Evolutionary conservation across 2,113 vertebrate species (phyloP).

Genomic region (Caloenas nicobarica): DNA sequence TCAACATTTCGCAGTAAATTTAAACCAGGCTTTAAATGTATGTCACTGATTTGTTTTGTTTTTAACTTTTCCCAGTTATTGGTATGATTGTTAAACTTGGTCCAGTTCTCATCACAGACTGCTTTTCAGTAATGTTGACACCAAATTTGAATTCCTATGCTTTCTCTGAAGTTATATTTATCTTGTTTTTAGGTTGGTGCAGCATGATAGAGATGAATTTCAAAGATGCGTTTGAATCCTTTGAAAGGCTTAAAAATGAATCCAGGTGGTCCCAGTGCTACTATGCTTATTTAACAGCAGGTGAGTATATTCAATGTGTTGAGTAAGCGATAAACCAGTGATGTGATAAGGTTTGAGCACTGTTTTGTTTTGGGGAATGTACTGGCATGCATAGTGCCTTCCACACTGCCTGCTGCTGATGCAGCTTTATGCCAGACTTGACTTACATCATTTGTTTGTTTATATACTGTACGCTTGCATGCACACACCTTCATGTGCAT

Average conservation of each 20-base stretch:
- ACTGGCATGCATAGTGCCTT: neutral
- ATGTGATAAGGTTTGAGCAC: neutral
- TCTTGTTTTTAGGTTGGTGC: slow-evolving; percentile 89
- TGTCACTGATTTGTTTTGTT: neutral
- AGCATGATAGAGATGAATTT: slow-evolving; percentile 99
- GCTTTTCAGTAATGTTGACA: neutral
- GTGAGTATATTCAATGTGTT: slow-evolving; percentile 60
- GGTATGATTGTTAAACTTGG: neutral
- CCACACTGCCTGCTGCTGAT: neutral
- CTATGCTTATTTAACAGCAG: slow-evolving; percentile 95
- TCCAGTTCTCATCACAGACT: neutral
- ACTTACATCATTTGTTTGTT: neutral
- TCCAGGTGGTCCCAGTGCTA: slow-evolving; percentile 99
- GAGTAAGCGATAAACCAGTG: neutral
- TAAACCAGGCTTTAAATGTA: neutral
- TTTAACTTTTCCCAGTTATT: neutral
- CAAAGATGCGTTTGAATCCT: slow-evolving; percentile 89
- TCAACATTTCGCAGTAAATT: neutral
- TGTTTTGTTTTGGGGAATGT: neutral
- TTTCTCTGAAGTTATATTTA: neutral
- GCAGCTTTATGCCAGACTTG: neutral
- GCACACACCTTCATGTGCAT: rapidly evolving
- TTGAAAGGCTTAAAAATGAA: slow-evolving; percentile 94
- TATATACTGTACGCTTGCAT: neutral
- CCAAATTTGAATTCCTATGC: neutral